Evolutionary conservation across 2,113 vertebrate species (phyloP), one percentile per base, ranked within the genome.

Genomic region (Cyanistes caeruleus): DNA sequence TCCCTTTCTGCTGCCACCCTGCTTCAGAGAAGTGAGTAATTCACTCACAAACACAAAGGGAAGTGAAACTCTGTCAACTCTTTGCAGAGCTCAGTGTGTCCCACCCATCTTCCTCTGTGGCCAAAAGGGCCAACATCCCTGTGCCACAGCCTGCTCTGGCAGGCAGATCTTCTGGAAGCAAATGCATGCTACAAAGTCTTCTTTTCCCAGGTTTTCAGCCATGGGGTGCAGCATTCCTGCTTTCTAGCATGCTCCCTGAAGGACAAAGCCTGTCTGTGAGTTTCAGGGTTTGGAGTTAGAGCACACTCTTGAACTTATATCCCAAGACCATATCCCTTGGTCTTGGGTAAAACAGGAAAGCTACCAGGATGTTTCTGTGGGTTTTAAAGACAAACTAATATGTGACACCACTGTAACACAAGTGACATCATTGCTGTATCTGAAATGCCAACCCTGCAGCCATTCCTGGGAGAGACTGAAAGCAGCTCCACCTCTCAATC

Each of bases 11-110:
- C 81, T 75, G 73, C 88, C 0, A 0, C 52, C 87, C 84, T 60
- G 48, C 73, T 93, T 67, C 88, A 84, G 87, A 97, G 90, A 89
- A 96, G 79, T 93, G 93, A 95, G 86, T 72, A 92, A 90, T 49
- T 48, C 72, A 93, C 67, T 64, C 91, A 84, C 16, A 18, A 85
- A 46, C 0, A 1, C 2, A 1, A 75, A 74, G 86, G 89, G 96
- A 97, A 97, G 90, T 67, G 95, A 97, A 97, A 97, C 62, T 59
- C 20, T 58, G 87, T 89, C 41, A 75, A 25, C 59, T 79, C 37
- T 56, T 77, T 18, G 51, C 52, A 89, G 86, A 77, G 56, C 49
- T 30, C 51, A 68, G 58, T 4, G 0, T 10, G 35, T 64, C 62
- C 74, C 80, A 87, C 84, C 43, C 73, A 3, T 31, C 76, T 52